Percentiles rank a stretch among this genome's conserved stretches.
These are phyloP conservation scores for Embidobia sp. DNA, from an alignment of 2,888 invertebrate species.

Conservation along the genomic window DNA sequence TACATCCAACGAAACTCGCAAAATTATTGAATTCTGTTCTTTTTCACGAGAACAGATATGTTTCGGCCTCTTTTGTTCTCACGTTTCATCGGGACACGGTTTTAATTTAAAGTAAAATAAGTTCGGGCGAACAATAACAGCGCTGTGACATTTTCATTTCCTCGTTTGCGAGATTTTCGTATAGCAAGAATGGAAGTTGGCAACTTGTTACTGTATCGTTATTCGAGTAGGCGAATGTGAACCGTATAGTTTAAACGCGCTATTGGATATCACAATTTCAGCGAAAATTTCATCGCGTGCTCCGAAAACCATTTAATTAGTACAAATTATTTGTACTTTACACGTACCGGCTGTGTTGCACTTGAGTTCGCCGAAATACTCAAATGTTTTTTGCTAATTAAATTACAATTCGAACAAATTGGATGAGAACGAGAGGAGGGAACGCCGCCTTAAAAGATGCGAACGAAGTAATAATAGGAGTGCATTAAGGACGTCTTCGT, in stretches of 20 bases:
- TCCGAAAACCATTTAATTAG: slow-evolving; percentile 16
- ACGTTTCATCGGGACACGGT: no score
- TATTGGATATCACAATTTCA: no score
- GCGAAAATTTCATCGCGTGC: no score
- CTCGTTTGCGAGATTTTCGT: slow-evolving; percentile 25
- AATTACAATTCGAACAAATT: not conserved
- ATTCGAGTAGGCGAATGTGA: slow-evolving; percentile 4
- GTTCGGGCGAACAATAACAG: slow-evolving; percentile 3
- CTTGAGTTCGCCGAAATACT: not conserved
- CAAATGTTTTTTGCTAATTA: slow-evolving; percentile 13
- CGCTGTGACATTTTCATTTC: slow-evolving; percentile 24
- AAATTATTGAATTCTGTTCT: no score
- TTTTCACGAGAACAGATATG: no score
- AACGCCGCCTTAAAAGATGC: slow-evolving; percentile 22
- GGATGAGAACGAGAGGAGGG: not conserved
- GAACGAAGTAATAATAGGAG: slow-evolving; percentile 45
- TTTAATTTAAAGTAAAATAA: slow-evolving; percentile 13
- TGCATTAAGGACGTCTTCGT: slow-evolving; percentile 52
- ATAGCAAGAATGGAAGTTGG: slow-evolving; percentile 34
- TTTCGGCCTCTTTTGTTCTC: no score
- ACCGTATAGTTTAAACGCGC: no score
- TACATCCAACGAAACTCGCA: no score
- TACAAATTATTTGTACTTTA: slow-evolving; percentile 13
- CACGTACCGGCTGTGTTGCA: no score
- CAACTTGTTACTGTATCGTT: slow-evolving; percentile 25